phyloP scores from a whole-genome alignment of 1,140 invertebrate genomes.

The Nautilus pompilius region DNA sequence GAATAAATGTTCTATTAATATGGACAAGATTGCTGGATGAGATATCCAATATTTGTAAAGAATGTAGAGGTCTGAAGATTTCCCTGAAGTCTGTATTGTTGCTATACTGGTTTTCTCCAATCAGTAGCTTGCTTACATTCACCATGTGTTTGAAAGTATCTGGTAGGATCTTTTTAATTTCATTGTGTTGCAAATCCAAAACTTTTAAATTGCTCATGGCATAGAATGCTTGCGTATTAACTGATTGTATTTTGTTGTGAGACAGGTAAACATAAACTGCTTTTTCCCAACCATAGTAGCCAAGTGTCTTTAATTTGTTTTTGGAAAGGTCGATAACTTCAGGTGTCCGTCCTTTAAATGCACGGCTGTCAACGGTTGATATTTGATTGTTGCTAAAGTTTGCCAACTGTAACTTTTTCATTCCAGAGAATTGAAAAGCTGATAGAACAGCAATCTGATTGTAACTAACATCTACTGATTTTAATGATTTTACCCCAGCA shows the following conservation, averaged over 20 bases:
- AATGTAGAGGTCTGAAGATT: constrained; percentile 18
- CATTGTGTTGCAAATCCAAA: constrained; percentile 33
- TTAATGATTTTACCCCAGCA: constrained; percentile 19
- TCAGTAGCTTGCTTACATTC: constrained; percentile 22
- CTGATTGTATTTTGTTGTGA: constrained; percentile 21
- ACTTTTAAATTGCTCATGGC: constrained; percentile 22
- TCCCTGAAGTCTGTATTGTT: constrained; percentile 5
- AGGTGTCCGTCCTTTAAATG: constrained; percentile 31
- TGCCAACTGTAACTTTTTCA: constrained; percentile 14
- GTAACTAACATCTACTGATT: constrained; percentile 25
- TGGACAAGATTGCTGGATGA: constrained; percentile 27
- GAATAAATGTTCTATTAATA: constrained; percentile 18
- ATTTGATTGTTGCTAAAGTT: constrained; percentile 42
- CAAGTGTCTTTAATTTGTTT: constrained; percentile 26
- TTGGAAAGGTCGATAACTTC: constrained; percentile 38
- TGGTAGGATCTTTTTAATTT: constrained; percentile 18
- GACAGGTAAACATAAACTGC: constrained; percentile 23
- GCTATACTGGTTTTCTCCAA: constrained; percentile 28
- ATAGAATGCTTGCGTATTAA: constrained; percentile 29
- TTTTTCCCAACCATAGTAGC: constrained; percentile 29
- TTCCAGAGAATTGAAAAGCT: constrained; percentile 26
- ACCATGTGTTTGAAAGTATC: constrained; percentile 26
- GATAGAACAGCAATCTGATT: constrained; percentile 27
- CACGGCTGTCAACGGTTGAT: constrained; percentile 15
- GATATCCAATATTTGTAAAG: constrained; percentile 27